Conservation (phyloP, 35 echinoderm and acorn worm genomes). For the Ptychodera flava region DNA sequence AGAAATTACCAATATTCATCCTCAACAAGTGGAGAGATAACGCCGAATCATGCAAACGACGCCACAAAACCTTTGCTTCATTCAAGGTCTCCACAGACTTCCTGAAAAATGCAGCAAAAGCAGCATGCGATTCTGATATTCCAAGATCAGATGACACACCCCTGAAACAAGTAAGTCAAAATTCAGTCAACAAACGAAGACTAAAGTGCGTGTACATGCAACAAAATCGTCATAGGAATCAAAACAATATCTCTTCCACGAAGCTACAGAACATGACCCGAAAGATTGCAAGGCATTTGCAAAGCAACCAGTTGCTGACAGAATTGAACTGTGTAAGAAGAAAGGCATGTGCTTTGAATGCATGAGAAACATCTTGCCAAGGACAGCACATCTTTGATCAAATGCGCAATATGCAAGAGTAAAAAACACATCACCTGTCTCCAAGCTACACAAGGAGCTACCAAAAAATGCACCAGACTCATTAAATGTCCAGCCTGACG, state of each 20-base stretch:
- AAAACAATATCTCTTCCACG: not conserved
- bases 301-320: slow-evolving; percentile 16
- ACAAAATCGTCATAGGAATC: not conserved
- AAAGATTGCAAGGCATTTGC: slow-evolving; percentile 13
- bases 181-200: not conserved
- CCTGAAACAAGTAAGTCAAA: not conserved
- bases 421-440: slow-evolving; percentile 5
- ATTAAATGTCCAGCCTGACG: not conserved
- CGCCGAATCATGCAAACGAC: not conserved
- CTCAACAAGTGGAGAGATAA: slow-evolving; percentile 44
- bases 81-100: not conserved
- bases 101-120: not conserved
- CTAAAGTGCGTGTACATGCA: not conserved
- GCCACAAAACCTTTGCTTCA: not conserved
- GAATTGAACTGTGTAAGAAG: slow-evolving; percentile 3
- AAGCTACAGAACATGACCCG: not conserved
- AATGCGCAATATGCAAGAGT: slow-evolving; percentile 1
- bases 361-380: slow-evolving; percentile 18
- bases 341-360: slow-evolving; percentile 44
- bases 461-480: not conserved
- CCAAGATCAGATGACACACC: not conserved
- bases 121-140: not conserved
- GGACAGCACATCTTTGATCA: not conserved
- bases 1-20: slow-evolving; percentile 30
- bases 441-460: not conserved